These are phyloP conservation scores for Opisthograptis luteolata DNA, from an alignment of 2,888 invertebrate species.

Conservation along the genomic window DNA sequence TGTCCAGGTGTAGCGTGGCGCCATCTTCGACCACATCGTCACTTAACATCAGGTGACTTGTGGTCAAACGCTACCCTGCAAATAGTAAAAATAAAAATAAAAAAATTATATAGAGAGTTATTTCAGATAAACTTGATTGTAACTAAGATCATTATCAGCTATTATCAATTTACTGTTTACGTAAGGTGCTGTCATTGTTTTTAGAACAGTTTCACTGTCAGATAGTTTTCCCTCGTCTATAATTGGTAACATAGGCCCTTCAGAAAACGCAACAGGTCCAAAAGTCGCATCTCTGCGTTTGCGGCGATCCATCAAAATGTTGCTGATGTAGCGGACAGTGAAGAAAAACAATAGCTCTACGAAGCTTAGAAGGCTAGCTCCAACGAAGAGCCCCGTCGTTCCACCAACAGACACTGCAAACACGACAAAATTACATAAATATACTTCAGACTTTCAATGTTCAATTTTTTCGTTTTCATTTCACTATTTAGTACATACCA, in stretches of 20 bases:
- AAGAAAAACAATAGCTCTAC: conserved; percentile 87
- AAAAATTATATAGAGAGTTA: no score
- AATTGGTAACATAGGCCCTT: background rate
- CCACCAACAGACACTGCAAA: conserved; percentile 86
- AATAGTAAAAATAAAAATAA: no score
- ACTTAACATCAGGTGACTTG: no score
- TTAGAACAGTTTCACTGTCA: background rate
- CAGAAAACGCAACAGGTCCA: background rate
- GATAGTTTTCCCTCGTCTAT: background rate
- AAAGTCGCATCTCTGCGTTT: conserved; percentile 5
- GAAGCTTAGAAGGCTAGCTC: conserved; percentile 87
- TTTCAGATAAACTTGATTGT: background rate
- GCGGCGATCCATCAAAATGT: conserved; percentile 57
- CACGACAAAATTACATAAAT: background rate
- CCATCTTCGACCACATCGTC: no score
- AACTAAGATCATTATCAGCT: background rate
- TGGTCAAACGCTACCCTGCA: no score
- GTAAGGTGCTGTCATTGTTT: background rate
- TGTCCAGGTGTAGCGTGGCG: no score
- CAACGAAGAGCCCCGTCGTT: conserved; percentile 86
- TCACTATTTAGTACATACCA: conserved; percentile 63
- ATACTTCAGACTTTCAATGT: no score
- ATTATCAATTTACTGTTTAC: conserved; percentile 7
- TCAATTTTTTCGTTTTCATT: background rate
- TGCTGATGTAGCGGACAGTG: conserved; percentile 78